Percentiles rank a stretch among this genome's conserved stretches.
These are phyloP conservation scores for Megalonaias nervosa DNA, from an alignment of 1,140 invertebrate genomes.

Conservation along the genomic window DNA sequence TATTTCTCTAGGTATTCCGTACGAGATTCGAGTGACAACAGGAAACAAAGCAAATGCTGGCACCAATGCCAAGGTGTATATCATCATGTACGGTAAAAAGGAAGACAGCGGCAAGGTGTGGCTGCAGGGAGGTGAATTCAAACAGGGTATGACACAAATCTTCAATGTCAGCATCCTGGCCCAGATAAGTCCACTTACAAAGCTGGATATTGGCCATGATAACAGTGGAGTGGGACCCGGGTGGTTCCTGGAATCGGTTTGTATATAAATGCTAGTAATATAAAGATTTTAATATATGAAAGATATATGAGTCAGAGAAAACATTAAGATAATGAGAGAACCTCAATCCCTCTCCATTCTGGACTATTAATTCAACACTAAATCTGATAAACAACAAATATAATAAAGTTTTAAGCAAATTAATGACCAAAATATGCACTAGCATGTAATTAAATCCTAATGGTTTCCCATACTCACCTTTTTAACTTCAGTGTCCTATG, in stretches of 20 bases:
- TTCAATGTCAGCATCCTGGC: slow-evolving; percentile 66
- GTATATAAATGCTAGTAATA: background rate
- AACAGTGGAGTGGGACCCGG: slow-evolving; percentile 64
- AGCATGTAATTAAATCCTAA: too few species aligned
- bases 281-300: background rate
- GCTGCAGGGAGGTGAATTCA: slow-evolving; percentile 67
- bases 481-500: too few species aligned
- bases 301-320: background rate
- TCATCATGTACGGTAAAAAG: slow-evolving; percentile 66
- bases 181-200: slow-evolving; percentile 66
- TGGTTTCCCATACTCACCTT: too few species aligned
- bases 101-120: slow-evolving; percentile 69
- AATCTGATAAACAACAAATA: too few species aligned
- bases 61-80: slow-evolving; percentile 67
- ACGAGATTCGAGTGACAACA: slow-evolving; percentile 67
- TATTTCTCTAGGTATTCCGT: slow-evolving; percentile 62
- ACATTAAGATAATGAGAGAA: background rate
- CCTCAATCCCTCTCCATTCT: too few species aligned
- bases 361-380: too few species aligned
- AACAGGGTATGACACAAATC: slow-evolving; percentile 63
- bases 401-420: too few species aligned
- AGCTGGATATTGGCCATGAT: slow-evolving; percentile 70
- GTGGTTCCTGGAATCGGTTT: slow-evolving; percentile 68
- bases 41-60: slow-evolving; percentile 66
- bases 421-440: too few species aligned